Base-by-base conservation (phyloP, 2,113 vertebrate genomes). In the Pedetes capensis region DNA sequence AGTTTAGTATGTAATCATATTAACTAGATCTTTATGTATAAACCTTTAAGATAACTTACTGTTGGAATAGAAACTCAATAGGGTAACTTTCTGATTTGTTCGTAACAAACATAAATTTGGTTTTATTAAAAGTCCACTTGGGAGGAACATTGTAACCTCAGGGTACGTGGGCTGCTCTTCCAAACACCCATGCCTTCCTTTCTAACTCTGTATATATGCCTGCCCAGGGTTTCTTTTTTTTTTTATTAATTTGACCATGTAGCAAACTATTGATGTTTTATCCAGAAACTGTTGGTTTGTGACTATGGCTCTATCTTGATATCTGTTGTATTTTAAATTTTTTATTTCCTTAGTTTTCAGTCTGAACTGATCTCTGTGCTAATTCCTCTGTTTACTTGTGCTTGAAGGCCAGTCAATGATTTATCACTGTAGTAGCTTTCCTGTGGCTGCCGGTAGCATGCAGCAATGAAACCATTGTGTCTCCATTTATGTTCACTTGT, bases 281-380 rank as follows among this genome's bases (percentile, higher is more conserved):
- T 66, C 47, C 29, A 61, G 47, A 87, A 86, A 80, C 18, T 72
- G 12, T 68, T 85, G 61, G n/a, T 39, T 78, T 76, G 16, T 93
- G 53, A 44, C 47, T 37, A 9, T 79, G 92, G 37, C 32, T 85
- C 17, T 80, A 47, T 64, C 55, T 94, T 74, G n/a, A 25, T 37
- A 29, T 51, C 16, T 2, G 17, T 47, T 83, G 29, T 53, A 17
- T 68, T 95, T 94, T 47, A 75, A 71, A 25, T 61, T 66, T 69
- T 87, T 59, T 89, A n/a, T 93, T 90, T 83, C 49, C n/a, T 92
- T 91, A 44, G 49, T 89, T 84, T 49, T n/a, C 80, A 29, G 66
- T 90, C 59, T 89, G 72, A 47, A 29, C 23, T 22, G 25, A 59
- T 22, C 42, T 91, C 37, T 78, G 18, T 53, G 37, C 74, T 76